phyloP scores from a whole-genome alignment of 2,888 invertebrate species.

The Steinernema carpocapsae region DNA sequence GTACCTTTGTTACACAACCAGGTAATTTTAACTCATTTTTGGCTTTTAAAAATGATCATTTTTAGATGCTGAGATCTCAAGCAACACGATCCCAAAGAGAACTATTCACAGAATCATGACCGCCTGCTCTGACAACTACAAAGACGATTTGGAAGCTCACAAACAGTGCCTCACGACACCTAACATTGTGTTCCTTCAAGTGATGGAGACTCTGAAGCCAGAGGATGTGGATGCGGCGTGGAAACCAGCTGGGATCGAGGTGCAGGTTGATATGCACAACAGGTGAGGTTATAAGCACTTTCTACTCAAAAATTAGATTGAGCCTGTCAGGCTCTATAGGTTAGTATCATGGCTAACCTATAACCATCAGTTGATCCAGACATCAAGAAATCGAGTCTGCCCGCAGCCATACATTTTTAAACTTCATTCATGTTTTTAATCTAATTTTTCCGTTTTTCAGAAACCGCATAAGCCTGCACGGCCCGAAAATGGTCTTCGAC shows the following conservation, averaged over 20 bases:
- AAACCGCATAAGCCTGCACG: constrained; percentile 3
- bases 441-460: not conserved
- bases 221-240: not conserved
- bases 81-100: not conserved
- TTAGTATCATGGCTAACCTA: too few relatives aligned
- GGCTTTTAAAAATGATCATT: not conserved
- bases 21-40: not conserved
- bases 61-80: not conserved
- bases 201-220: not conserved
- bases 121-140: not conserved
- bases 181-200: constrained; percentile 5
- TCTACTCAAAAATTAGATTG: too few relatives aligned
- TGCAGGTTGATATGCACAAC: constrained; percentile 2
- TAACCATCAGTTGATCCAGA: too few relatives aligned
- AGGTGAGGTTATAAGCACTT: too few relatives aligned
- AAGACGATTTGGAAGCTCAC: not conserved
- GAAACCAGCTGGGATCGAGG: constrained; percentile 12
- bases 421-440: not conserved
- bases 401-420: too few relatives aligned
- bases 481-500: not conserved
- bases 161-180: not conserved
- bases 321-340: too few relatives aligned
- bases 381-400: too few relatives aligned
- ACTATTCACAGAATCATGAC: not conserved
- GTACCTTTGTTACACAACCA: not conserved